Conservation (phyloP, 2,888 invertebrate species). For the Alloplasta piceator region DNA sequence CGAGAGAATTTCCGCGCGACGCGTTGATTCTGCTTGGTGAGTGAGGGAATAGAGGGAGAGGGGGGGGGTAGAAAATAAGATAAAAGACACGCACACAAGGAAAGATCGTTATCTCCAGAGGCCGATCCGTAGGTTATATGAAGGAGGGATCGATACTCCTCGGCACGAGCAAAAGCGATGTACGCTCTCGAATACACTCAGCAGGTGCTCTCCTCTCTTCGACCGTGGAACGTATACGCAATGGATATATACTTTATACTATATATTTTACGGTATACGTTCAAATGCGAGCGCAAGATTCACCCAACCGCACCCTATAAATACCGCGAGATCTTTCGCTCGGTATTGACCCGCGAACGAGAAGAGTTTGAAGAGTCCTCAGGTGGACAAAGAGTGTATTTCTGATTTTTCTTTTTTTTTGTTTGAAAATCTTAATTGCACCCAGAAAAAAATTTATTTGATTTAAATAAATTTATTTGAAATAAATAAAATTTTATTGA, state of each 20-base stretch:
- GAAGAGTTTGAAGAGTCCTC: conserved; percentile 32
- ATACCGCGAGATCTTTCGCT: conserved; percentile 56
- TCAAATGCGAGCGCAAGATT: conserved; percentile 41
- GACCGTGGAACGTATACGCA: conserved; percentile 5
- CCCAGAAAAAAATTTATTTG: too few relatives aligned
- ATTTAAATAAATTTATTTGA: too few relatives aligned
- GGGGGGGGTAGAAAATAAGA: conserved; percentile 14
- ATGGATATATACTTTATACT: conserved; percentile 33
- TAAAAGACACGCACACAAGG: conserved; percentile 39
- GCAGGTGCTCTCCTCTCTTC: conserved; percentile 63
- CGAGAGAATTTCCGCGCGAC: conserved; percentile 50
- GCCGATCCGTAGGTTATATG: conserved; percentile 61
- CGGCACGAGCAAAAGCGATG: conserved; percentile 49
- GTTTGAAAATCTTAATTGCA: background rate
- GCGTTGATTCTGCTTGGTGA: conserved; percentile 60
- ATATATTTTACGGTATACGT: conserved; percentile 33
- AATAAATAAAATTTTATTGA: too few relatives aligned
- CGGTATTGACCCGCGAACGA: conserved; percentile 59
- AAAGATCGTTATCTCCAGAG: conserved; percentile 58
- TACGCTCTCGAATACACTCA: conserved; percentile 63
- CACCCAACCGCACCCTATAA: conserved; percentile 68
- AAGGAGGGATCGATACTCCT: conserved; percentile 65
- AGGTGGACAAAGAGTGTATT: too few relatives aligned
- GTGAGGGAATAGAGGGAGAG: conserved; percentile 52
- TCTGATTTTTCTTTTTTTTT: background rate